Conservation (phyloP, 2,113 vertebrate species). For the Takifugu flavidus region DNA sequence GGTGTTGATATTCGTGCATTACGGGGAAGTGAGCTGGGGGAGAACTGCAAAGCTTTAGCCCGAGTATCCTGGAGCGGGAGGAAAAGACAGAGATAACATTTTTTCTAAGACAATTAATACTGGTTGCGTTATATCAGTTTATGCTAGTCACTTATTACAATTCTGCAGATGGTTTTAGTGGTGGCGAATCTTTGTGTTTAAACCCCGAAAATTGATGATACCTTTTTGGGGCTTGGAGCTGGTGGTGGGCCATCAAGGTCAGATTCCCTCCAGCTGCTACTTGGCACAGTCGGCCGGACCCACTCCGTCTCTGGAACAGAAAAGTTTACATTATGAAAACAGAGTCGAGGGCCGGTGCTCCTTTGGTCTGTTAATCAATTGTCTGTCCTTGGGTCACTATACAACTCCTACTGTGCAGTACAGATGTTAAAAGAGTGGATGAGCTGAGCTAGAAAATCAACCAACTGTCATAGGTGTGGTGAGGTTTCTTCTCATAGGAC, state of each 20-base stretch:
- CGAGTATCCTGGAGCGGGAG: slow-evolving; percentile 47
- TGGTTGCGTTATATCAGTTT: not conserved
- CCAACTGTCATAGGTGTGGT: slow-evolving; percentile 80
- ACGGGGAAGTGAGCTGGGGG: slow-evolving; percentile 75
- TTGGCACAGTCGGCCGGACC: slow-evolving; percentile 68
- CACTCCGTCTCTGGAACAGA: slow-evolving; percentile 68
- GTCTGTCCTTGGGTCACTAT: not conserved
- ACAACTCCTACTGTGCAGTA: not conserved
- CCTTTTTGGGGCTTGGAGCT: slow-evolving; percentile 69
- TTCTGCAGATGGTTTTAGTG: not conserved
- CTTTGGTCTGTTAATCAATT: not conserved
- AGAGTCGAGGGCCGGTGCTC: not conserved
- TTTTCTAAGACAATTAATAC: not conserved
- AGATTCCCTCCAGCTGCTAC: slow-evolving; percentile 83
- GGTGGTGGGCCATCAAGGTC: slow-evolving; percentile 79
- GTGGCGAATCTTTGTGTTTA: not conserved
- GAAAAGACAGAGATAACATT: not conserved
- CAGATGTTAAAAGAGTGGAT: not conserved
- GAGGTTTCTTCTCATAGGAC: slow-evolving; percentile 79
- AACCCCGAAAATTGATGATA: slow-evolving; percentile 26
- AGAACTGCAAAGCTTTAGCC: slow-evolving; percentile 31
- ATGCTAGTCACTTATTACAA: not conserved
- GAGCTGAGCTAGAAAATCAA: slow-evolving; percentile 1
- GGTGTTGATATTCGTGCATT: slow-evolving; percentile 72
- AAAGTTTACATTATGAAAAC: slow-evolving; percentile 9